These are phyloP conservation scores for Bombyx mori DNA, from an alignment of 1,140 invertebrate genomes.

Conservation along the genomic window ASM3026992v2 NC_085128.1:7356001-7356500, in stretches of 20 bases:
- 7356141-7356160: constrained; percentile 68
- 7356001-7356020: constrained; percentile 57
- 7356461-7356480: no score
- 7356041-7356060: constrained; percentile 57
- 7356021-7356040: constrained; percentile 39
- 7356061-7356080: constrained; percentile 92
- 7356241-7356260: constrained; percentile 54
- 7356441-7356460: neutral
- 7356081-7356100: constrained; percentile 97
- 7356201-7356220: constrained; percentile 90
- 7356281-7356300: constrained; percentile 63
- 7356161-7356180: constrained; percentile 91
- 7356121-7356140: constrained; percentile 21
- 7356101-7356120: constrained; percentile 82
- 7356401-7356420: constrained; percentile 89
- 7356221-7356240: constrained; percentile 69
- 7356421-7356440: constrained; percentile 72
- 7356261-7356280: constrained; percentile 49
- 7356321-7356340: constrained; percentile 50
- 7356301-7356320: constrained; percentile 65
- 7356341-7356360: constrained; percentile 78
- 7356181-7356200: constrained; percentile 95
- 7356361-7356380: constrained; percentile 89
- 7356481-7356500: no score
- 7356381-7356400: constrained; percentile 96